Base-by-base conservation (phyloP, 2,888 invertebrate genomes). In the Hypercompe scribonia region DNA sequence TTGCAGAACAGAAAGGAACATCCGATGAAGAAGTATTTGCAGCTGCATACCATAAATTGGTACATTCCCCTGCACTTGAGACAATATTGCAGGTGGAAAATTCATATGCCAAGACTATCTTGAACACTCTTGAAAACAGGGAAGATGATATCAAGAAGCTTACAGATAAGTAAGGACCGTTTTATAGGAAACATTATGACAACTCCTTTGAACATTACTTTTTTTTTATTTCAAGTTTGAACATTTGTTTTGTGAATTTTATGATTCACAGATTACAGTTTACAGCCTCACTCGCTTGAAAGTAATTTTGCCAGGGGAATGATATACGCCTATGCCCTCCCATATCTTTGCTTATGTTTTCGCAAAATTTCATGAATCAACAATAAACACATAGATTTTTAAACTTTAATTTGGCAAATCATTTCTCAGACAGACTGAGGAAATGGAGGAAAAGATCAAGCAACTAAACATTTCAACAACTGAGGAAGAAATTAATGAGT, bases 41-140 rank as follows among this genome's bases (percentile, higher is more conserved):
- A 3, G 97, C 97, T 5, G 98, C 98, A 34, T 98, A 98, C 91
- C 98, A 98, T 90, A 96, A 96, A 87, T 86, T 97, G 68, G 98
- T 98, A 3, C 98, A 98, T 90, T 98, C 98, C 0, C 97, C 98
- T 0, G 98, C 98, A 0, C 93, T 99, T 36, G 98, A 98, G 88
- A 98, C 98, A 0, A 98, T 99, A 88, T 96, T 99, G 33, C 98
- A 98, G 86, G 97, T 98, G 54, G 99, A 99, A 91, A 98, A 98
- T 87, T 97, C 97, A 24, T 98, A 98, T 91, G 98, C 99, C 0
- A 97, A 97, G 86, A 97, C 97, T 61, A 97, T 99, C 31, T 96
- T 97, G 71, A 97, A 97, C 85, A 97, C 98, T 87, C 96, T 97
- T 66, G 96, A 97, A 76, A 97, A 97, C 83, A 97, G 98, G 88